phyloP scores from a whole-genome alignment of 2,797 vertebrate species.

The Echeneis naucrates region DNA sequence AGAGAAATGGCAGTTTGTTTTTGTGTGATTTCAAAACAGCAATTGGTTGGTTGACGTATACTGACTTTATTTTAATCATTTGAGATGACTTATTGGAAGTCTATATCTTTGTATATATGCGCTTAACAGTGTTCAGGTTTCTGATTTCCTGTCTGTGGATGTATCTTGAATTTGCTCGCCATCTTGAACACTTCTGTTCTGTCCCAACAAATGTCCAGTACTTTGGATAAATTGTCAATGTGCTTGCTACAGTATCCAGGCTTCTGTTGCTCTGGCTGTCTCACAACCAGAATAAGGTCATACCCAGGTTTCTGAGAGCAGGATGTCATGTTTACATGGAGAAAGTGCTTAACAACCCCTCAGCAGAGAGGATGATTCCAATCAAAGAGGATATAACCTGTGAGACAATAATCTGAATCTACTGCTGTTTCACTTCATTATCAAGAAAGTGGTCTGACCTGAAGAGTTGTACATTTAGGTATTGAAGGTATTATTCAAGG shows the following conservation, averaged over 20 bases:
- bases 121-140: too few relatives aligned
- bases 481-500: neutral
- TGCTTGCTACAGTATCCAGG: neutral
- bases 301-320: too few relatives aligned
- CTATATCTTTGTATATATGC: neutral
- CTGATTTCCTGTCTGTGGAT: neutral
- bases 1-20: too few relatives aligned
- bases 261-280: neutral
- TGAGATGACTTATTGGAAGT: neutral
- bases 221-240: neutral
- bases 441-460: neutral
- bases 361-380: too few relatives aligned
- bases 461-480: neutral
- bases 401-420: too few relatives aligned
- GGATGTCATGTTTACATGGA: too few relatives aligned
- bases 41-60: too few relatives aligned
- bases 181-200: neutral
- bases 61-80: too few relatives aligned
- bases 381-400: too few relatives aligned
- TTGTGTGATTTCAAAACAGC: too few relatives aligned
- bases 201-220: neutral
- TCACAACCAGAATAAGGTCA: too few relatives aligned
- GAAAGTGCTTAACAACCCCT: too few relatives aligned
- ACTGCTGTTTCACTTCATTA: neutral
- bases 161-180: neutral